A percentile compares a stretch with the other conserved stretches of the same genome.
Conservation (phyloP, 2,113 vertebrate genomes). For the Glaucidium brasilianum region DNA sequence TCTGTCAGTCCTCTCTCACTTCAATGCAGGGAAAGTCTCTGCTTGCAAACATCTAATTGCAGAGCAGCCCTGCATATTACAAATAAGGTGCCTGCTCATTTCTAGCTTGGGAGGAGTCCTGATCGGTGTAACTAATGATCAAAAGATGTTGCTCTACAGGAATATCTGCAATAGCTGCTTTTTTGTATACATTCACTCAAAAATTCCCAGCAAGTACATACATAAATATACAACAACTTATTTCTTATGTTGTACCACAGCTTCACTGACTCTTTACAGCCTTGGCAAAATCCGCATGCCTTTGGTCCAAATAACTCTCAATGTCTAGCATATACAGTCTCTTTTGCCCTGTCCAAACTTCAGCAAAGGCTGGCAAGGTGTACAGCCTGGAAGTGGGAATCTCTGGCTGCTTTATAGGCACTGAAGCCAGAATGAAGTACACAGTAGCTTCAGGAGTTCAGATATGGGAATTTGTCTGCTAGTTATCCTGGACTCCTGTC, state of each 20-base stretch:
- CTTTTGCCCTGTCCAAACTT: not conserved
- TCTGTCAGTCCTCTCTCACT: not conserved
- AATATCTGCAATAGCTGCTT: not conserved
- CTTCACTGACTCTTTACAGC: not conserved
- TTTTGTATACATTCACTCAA: not conserved
- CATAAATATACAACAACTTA: not conserved
- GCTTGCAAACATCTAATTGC: not conserved
- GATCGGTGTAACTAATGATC: not conserved
- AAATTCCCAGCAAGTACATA: not conserved
- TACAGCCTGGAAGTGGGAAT: not conserved
- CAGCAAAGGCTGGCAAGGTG: not conserved
- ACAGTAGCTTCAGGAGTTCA: not conserved
- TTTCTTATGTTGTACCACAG: not conserved
- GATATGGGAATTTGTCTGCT: not conserved
- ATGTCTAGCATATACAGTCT: not conserved
- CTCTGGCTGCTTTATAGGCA: not conserved
- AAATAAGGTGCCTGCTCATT: accelerated
- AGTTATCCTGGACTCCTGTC: not conserved
- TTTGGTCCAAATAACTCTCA: not conserved
- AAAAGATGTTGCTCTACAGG: not conserved
- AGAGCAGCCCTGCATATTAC: not conserved
- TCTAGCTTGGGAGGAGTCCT: not conserved
- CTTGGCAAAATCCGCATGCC: not conserved
- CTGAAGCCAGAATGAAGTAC: not conserved
- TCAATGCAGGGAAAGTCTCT: not conserved